Percentiles rank a stretch among this genome's conserved stretches.
phyloP scores from a whole-genome alignment of 2,797 vertebrate species.

The Enteromius anoplus region DNA sequence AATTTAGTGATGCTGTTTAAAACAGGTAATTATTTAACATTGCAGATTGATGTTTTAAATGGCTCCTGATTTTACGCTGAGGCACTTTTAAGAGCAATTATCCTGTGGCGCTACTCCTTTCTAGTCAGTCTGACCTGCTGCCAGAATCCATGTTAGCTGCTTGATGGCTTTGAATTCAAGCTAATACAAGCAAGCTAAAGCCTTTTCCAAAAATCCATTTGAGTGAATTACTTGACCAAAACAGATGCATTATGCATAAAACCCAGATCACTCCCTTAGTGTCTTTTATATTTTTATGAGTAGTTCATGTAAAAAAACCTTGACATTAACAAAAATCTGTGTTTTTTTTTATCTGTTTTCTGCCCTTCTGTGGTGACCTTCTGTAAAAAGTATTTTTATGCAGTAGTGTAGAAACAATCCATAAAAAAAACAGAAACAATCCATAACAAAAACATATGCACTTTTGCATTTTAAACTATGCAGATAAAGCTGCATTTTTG shows the following conservation, averaged over 20 bases:
- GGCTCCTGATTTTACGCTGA: slow-evolving; percentile 20
- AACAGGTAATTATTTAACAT: slow-evolving; percentile 33
- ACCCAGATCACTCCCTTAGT: background rate
- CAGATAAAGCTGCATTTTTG: background rate
- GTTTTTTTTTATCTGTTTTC: background rate
- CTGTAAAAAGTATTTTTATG: background rate
- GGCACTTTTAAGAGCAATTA: slow-evolving; percentile 30
- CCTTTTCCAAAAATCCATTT: slow-evolving; percentile 27
- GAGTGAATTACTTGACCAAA: background rate
- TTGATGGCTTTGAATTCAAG: slow-evolving; percentile 22
- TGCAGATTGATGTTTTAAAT: slow-evolving; percentile 41
- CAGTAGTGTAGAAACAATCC: background rate
- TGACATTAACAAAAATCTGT: slow-evolving; percentile 5
- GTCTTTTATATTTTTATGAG: slow-evolving; percentile 12
- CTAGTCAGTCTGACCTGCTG: slow-evolving; percentile 9
- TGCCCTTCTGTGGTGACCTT: background rate
- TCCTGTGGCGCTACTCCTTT: background rate
- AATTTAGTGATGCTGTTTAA: slow-evolving; percentile 19
- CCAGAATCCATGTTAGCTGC: slow-evolving; percentile 32
- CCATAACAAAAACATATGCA: background rate
- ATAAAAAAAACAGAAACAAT: background rate
- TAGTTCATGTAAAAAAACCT: background rate
- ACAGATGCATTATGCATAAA: slow-evolving; percentile 3
- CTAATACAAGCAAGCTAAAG: background rate
- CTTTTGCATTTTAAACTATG: background rate